These are phyloP conservation scores for Anthophora plumipes DNA, from an alignment of 2,888 invertebrate species.

Conservation along the genomic window DNA sequence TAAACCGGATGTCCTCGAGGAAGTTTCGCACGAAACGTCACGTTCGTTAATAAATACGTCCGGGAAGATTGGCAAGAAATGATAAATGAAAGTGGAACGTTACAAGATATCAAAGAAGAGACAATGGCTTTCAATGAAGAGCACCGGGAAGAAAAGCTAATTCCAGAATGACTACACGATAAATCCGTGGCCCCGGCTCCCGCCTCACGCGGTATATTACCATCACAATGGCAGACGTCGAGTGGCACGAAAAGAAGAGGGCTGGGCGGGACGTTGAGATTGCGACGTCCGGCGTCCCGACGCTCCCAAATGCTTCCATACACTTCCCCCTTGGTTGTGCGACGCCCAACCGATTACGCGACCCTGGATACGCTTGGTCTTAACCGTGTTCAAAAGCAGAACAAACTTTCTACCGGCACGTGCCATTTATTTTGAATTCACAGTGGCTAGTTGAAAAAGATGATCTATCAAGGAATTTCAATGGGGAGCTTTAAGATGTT, in stretches of 20 bases:
- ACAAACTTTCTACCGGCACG: conserved; percentile 49
- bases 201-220: conserved; percentile 68
- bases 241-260: conserved; percentile 62
- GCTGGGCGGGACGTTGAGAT: conserved; percentile 73
- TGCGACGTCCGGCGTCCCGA: conserved; percentile 81
- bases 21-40: conserved; percentile 1
- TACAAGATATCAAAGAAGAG: conserved; percentile 7
- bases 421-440: conserved; percentile 29
- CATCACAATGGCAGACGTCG: conserved; percentile 75
- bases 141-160: conserved; percentile 54
- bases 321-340: conserved; percentile 58
- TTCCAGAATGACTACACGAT: conserved; percentile 65
- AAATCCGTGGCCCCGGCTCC: conserved; percentile 51
- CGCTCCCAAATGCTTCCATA: conserved; percentile 71
- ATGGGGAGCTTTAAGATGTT: neutral
- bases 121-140: conserved; percentile 50
- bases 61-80: conserved; percentile 14
- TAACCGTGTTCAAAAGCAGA: conserved; percentile 56
- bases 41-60: neutral
- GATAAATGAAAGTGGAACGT: conserved; percentile 39
- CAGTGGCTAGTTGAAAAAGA: neutral
- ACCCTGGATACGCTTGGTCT: conserved; percentile 67
- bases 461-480: neutral
- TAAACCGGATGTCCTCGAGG: neutral
- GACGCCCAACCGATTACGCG: conserved; percentile 79